Evolutionary conservation across 2,888 invertebrate species (phyloP).

Genomic region (Chrysolina haemoptera): DNA sequence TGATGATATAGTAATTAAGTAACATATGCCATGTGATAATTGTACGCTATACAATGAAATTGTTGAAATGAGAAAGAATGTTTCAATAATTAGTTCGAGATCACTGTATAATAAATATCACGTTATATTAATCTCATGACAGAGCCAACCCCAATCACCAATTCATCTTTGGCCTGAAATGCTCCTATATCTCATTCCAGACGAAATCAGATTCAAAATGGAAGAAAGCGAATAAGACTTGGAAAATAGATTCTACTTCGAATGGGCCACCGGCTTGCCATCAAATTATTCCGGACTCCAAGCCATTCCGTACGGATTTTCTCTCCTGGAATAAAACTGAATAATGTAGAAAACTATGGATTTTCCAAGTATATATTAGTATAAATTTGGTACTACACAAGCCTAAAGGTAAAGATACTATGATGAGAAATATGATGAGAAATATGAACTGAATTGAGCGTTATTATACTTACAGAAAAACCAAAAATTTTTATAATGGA

Average conservation of each 20-base stretch:
- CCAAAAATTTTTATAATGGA: too few species aligned
- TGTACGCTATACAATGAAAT: too few species aligned
- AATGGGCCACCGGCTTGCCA: conserved; percentile 54
- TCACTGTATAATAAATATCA: too few species aligned
- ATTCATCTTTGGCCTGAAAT: neutral
- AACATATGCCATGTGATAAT: too few species aligned
- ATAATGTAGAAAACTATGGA: conserved; percentile 61
- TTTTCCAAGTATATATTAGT: neutral
- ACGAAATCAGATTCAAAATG: neutral
- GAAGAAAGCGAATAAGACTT: conserved; percentile 9
- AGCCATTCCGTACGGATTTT: conserved; percentile 63
- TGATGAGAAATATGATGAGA: neutral
- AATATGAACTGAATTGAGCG: neutral
- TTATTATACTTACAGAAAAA: too few species aligned
- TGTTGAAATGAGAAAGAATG: too few species aligned
- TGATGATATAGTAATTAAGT: too few species aligned
- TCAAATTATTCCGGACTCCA: conserved; percentile 60
- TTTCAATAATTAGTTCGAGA: too few species aligned
- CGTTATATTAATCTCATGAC: too few species aligned
- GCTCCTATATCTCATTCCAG: neutral
- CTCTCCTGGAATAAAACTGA: conserved; percentile 65
- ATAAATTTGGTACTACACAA: neutral
- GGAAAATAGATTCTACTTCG: conserved; percentile 24
- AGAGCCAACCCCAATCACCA: neutral
- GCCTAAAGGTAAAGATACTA: neutral